Evolutionary conservation across 2,888 invertebrate species (phyloP).

Genomic region (Nomada flava): DNA sequence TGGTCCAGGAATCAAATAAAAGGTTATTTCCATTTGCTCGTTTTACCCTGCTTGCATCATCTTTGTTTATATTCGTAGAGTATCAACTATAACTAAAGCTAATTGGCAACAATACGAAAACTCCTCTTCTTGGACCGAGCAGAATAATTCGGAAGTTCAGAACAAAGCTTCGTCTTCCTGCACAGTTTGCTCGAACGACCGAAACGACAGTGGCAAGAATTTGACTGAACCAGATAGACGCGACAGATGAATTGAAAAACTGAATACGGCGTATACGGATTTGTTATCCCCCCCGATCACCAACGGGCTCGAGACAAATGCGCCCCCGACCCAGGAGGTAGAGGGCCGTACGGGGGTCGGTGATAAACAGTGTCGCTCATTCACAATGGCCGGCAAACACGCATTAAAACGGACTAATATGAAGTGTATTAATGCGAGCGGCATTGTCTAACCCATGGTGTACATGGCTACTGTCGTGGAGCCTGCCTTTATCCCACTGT

Average conservation of each 20-base stretch:
- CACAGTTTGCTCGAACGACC: not conserved
- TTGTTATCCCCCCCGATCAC: slow-evolving; percentile 77
- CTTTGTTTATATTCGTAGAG: no score
- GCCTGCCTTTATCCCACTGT: slow-evolving; percentile 80
- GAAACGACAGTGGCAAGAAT: not conserved
- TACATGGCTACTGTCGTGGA: slow-evolving; percentile 83
- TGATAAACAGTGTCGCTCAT: slow-evolving; percentile 85
- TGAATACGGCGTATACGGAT: slow-evolving; percentile 67
- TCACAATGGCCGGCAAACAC: slow-evolving; percentile 84
- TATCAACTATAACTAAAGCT: no score
- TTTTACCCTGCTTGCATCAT: no score
- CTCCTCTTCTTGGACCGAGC: no score
- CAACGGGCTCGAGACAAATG: slow-evolving; percentile 80
- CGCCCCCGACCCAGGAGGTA: slow-evolving; percentile 74
- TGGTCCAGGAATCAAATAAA: no score
- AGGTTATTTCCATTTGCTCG: no score
- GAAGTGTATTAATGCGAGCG: slow-evolving; percentile 84
- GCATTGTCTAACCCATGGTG: slow-evolving; percentile 83
- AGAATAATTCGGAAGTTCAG: no score
- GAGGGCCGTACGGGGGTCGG: slow-evolving; percentile 80
- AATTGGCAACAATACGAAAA: no score
- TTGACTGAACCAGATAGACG: slow-evolving; percentile 42
- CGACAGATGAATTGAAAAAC: slow-evolving; percentile 44
- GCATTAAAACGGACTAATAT: slow-evolving; percentile 84
- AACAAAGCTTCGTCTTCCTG: no score